phyloP scores from a whole-genome alignment of 53 echinoderm and acorn worm species.

The Astropecten irregularis region DNA sequence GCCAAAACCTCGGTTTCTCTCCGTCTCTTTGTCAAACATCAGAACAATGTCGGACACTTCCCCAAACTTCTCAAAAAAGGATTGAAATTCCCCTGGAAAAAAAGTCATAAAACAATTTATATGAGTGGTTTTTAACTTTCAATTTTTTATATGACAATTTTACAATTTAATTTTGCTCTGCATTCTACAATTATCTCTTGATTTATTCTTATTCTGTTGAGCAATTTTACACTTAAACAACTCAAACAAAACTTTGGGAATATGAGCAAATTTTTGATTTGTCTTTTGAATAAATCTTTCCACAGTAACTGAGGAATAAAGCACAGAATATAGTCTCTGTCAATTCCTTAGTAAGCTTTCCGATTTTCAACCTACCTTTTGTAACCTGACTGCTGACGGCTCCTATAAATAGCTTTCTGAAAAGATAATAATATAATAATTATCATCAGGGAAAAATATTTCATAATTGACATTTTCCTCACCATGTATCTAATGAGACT shows the following conservation, averaged over 20 bases:
- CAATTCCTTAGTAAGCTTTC: too few species aligned
- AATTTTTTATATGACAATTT: not conserved
- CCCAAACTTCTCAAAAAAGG: constrained; percentile 81
- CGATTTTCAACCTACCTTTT: too few species aligned
- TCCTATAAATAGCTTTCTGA: constrained; percentile 88
- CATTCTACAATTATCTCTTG: not conserved
- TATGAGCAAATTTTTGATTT: too few species aligned
- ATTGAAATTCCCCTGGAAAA: constrained; percentile 71
- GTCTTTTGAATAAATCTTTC: not conserved
- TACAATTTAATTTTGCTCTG: not conserved
- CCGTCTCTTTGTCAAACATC: constrained; percentile 78
- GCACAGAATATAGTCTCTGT: too few species aligned
- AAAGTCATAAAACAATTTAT: not conserved
- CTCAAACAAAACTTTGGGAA: too few species aligned
- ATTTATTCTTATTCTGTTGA: too few species aligned
- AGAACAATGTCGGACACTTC: constrained; percentile 74
- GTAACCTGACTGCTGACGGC: constrained; percentile 72
- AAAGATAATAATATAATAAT: not conserved
- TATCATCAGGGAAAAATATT: not conserved
- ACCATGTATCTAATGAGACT: not conserved
- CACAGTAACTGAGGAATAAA: not conserved
- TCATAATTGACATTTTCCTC: not conserved
- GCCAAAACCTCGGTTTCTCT: constrained; percentile 82
- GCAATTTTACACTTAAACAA: too few species aligned
- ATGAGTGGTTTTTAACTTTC: not conserved